Evolutionary conservation across 2,113 vertebrate genomes (phyloP), one percentile per base, ranked within the genome.

Genomic region (Crotalus tigris): DNA sequence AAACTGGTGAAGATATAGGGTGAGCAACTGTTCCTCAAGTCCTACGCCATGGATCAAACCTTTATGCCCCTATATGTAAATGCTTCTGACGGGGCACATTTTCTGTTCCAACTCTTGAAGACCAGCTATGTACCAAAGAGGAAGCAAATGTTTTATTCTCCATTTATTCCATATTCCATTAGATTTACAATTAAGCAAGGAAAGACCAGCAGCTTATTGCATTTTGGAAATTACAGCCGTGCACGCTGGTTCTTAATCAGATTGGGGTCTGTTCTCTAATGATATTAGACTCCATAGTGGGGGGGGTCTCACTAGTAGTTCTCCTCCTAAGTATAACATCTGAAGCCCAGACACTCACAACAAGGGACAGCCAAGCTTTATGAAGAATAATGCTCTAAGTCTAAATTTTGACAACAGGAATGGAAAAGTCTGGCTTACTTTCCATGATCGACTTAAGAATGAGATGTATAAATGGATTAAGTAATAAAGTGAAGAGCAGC

Each of bases 161-260:
- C 69, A n/a, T 1, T 51, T 55, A 17, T 15, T 55, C 13, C 15
- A 55, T 55, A 64, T 57, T 61, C 86, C 69, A 89, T 61, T 15
- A 92, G 53, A 15, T 86, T 92, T 87, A 90, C 53, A 92, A 44
- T 88, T 85, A 94, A 91, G 29, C 49, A 15, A 59, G 57, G 91
- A 86, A 86, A 86, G 91, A 0, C 75, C 90, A 53, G 29, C 29
- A 53, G 46, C 6, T 15, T 33, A 81, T 24, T 23, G 58, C 2
- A 29, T 46, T 59, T 49, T 85, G 53, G 23, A 44, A 26, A 23
- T 12, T 61, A 61, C 29, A 61, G 51, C 24, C 8, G 51, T 17
- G n/a, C 4, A 49, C n/a, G 19, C 21, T 44, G 13, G 39, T 46
- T 58, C 91, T 58, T 59, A 57, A 4, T 12, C 23, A n/a, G 87